Evolutionary conservation across 2,888 invertebrate species (phyloP), one percentile per base, ranked within the genome.

Genomic region (Ochropacha duplaris): DNA sequence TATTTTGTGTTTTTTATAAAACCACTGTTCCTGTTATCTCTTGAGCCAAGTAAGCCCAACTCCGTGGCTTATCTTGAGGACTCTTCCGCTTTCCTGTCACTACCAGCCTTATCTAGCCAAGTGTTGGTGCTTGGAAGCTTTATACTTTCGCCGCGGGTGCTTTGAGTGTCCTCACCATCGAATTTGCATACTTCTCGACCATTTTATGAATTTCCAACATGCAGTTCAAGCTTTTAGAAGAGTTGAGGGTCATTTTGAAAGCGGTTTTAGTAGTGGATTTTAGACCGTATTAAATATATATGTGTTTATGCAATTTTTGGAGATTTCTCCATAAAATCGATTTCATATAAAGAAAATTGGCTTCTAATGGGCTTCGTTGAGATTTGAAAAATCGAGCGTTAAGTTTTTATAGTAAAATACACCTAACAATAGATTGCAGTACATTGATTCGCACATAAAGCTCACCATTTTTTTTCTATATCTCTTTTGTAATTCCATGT

Each of bases 1-100:
- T 4, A 31, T 0, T 12, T 31, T 12, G 12, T 1, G 2, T 12
- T 12, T 12, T 31, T 31, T 31, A 12, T 12, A 31, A 28, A 12
- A 31, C 0, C 36, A 14, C 14, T 1, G 4, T 16, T 28, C 52
- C 2, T 12, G 6, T 34, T 31, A 31, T 22, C 34, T 31, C 52
- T 52, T 52, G 44, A 1, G 19, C 44, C 44, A 44, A 44, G 44
- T 6, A 19, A 6, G 8, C 44, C 16, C 16, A 44, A n/a, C 16
- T 50, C 54, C 50, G 58, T 54, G 51, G 54, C 66, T 78, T 75
- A 77, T 75, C 76, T 76, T 36, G 56, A 69, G 68, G 60, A 65
- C 62, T 44, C 60, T 62, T 63, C 49, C 61, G 59, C 62, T 44
- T 44, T 44, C n/a, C 44, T 44, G 44, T 19, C 44, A 44, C 44